These are phyloP conservation scores for Hipposideros larvatus DNA, from an alignment of 2,797 vertebrate genomes.

Conservation along the genomic window DNA sequence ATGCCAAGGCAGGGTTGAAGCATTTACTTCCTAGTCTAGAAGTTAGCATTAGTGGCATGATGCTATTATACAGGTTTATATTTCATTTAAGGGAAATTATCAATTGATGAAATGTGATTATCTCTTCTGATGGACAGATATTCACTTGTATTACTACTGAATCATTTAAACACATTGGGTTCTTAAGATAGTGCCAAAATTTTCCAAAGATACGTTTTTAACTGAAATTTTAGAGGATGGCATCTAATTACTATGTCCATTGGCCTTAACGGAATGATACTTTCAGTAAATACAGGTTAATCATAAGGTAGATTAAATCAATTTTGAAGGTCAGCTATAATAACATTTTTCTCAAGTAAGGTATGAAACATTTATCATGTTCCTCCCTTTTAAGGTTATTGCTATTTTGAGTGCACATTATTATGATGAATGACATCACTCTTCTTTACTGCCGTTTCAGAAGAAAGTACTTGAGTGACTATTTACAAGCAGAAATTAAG, in stretches of 20 bases:
- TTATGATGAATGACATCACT: constrained; percentile 57
- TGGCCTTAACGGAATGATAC: background rate
- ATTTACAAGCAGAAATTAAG: constrained; percentile 79
- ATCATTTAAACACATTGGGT: constrained; percentile 1
- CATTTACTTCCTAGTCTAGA: constrained; percentile 46
- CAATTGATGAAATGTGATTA: background rate
- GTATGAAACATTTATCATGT: constrained; percentile 21
- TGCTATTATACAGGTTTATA: background rate
- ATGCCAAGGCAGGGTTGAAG: background rate
- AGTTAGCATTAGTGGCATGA: constrained; percentile 16
- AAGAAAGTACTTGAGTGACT: constrained; percentile 56
- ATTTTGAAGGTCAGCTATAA: constrained; percentile 45
- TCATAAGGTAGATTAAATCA: constrained; percentile 13
- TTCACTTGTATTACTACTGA: constrained; percentile 19
- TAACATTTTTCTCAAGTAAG: background rate
- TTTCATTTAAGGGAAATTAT: background rate
- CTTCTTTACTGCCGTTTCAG: constrained; percentile 34
- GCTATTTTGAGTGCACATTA: constrained; percentile 59
- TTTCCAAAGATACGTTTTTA: background rate
- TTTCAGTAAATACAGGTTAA: constrained; percentile 28
- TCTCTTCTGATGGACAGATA: background rate
- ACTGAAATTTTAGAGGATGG: background rate
- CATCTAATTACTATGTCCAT: background rate
- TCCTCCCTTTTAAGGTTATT: constrained; percentile 56
- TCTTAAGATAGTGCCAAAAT: background rate